Base-by-base conservation (phyloP, 2,888 invertebrate species). In the Melanophora roralis region DNA sequence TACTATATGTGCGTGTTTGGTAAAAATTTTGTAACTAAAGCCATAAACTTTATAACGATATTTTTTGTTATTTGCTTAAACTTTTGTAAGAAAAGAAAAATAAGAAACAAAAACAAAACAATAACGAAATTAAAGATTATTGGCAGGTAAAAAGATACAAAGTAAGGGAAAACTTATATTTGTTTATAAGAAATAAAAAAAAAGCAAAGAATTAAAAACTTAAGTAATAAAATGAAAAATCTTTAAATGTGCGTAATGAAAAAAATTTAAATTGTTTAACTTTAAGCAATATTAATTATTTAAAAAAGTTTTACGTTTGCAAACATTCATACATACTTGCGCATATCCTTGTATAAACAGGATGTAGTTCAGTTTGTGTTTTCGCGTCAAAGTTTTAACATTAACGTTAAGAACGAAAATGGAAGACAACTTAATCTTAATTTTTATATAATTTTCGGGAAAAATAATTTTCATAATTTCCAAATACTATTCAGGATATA, bases 11-110 rank as follows among this genome's bases (percentile, higher is more conserved):
- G 43, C n/a, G 47, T 47, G 21, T 38, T 12, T 55, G 21, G 34
- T 12, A 36, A 7, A n/a, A 19, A 6, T 11, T 40, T 40, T 21
- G 23, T 27, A 43, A 60, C 59, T 60, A 27, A 43, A 60, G 27
- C 14, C 43, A 43, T 60, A 43, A 60, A 60, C 43, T 60, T 60
- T 27, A 40, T 32, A 16, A 60, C 27, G 27, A 43, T 60, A 60
- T 27, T 43, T 59, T 60, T 4, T 8, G 3, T 43, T 14, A 14
- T 14, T 45, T 43, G 43, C 40, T 43, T 27, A 43, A 60, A 43
- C 14, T 60, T 43, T 60, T 14, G n/a, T 27, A 11, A 9, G 12
- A 43, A 36, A 27, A 36, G 19, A 12, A 47, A 27, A 47, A 47
- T 47, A 47, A 21, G 23, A 23, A 55, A 55, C 9, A 6, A 12